Base-by-base conservation (phyloP, 1,140 invertebrate genomes). In the Hestina assimilis region DNA sequence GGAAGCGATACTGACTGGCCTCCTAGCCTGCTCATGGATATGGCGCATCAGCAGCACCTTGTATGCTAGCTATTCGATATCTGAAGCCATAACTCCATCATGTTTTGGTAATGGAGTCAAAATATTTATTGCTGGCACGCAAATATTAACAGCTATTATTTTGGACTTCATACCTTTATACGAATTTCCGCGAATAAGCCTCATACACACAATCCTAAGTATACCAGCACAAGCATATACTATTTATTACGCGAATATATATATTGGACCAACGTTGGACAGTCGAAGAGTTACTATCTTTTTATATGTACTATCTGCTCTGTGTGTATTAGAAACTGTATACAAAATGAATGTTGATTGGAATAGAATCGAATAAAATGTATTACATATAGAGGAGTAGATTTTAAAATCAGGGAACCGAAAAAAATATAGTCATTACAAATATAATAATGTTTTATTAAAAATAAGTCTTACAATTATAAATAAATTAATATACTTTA, bases 331-430 rank as follows among this genome's bases (percentile, higher is more conserved):
- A 4, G 62, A 73, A 47, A 74, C 73, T 23, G 41, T 57, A 6
- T 81, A 76, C 20, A 65, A 71, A 33, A 66, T 81, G 3, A 46
- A 58, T 21, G 7, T 65, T 1, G 77, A 80, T 24, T 72, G 69
- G 66, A 62, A 45, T 6, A 68, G 68, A 59, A 71, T 79, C n/a
- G 60, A 75, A 47, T 73, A 45, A 56, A 26, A 29, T 20, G 8
- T 33, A 6, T 12, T n/a, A 4, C 8, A 5, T 7, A 5, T 6
- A 47, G 33, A n/a, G n/a, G n/a, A n/a, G n/a, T n/a, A n/a, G n/a
- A n/a, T n/a, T n/a, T n/a, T n/a, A n/a, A n/a, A n/a, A n/a, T n/a
- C n/a, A n/a, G n/a, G n/a, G n/a, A n/a, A n/a, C n/a, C n/a, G n/a
- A n/a, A n/a, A n/a, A n/a, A n/a, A n/a, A n/a, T n/a, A n/a, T n/a